Base-by-base conservation (phyloP, 2,797 vertebrate species). In the Xenentodon cancila region DNA sequence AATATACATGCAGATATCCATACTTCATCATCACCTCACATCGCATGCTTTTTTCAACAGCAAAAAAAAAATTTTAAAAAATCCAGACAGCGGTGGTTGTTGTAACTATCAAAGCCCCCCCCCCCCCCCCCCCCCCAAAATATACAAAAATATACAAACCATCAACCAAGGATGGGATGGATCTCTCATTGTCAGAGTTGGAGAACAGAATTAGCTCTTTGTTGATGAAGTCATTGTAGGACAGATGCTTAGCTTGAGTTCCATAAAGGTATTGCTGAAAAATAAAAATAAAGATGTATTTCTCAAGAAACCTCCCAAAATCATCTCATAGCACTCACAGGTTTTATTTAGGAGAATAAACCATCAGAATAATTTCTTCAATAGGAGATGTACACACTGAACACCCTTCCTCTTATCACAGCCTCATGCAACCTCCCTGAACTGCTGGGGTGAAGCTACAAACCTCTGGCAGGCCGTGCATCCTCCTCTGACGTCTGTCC, bases 141-240 rank as follows among this genome's bases (percentile, higher is more conserved):
- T n/a, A n/a, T n/a, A n/a, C n/a, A n/a, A n/a, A n/a, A 7, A 11
- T 18, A 12, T 64, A 90, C 96, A 81, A 82, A 99, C 98, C 98
- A 74, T 99, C 98, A 67, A 99, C 98, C 84, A 98, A 90, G 47
- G 97, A 99, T 18, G 98, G 98, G 75, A 99, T 98, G 59, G 98
- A 99, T 77, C 98, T 93, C 89, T 99, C 98, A 0, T 99, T 99
- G 92, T 99, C 98, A 4, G 98, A 99, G 88, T 99, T 99, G 78
- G 98, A 99, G 89, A 99, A 99, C 30, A 99, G 93, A 81, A 99
- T 99, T 84, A 99, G 92, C 84, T 99, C 98, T 85, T 99, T 99
- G 89, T 99, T 99, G 92, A 99, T 99, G 89, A 99, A 99, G 87
- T 99, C 98, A 58, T 99, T 99, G 86, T 99, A 99, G 67, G 96